A percentile compares a stretch with the other conserved stretches of the same genome.
Evolutionary conservation across 2,888 invertebrate genomes (phyloP).

Genomic region (Actias luna): DNA sequence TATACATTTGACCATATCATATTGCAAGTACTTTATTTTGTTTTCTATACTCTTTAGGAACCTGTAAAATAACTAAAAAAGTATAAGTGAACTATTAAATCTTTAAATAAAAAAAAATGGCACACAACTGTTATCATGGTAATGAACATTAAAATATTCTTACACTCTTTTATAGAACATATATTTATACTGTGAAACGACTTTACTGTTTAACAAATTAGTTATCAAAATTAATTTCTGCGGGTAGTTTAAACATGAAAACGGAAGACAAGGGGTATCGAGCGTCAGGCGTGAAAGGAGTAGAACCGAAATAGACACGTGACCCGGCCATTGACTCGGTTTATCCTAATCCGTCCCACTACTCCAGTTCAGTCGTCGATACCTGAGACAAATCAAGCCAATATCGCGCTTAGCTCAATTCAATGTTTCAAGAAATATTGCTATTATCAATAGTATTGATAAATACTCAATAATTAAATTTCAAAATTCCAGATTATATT

Average conservation of each 20-base stretch:
- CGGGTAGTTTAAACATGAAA: conserved; percentile 65
- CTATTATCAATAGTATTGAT: too few species aligned
- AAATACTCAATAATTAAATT: too few species aligned
- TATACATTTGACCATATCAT: not conserved
- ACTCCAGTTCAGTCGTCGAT: conserved; percentile 71
- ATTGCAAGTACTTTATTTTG: not conserved
- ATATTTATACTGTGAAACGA: conserved; percentile 33
- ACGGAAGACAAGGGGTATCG: conserved; percentile 55
- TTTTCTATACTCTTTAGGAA: not conserved
- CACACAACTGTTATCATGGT: conserved; percentile 15
- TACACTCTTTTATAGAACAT: conserved; percentile 20
- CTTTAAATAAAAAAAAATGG: not conserved
- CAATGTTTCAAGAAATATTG: not conserved
- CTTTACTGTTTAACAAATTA: conserved; percentile 58
- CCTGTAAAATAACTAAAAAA: not conserved
- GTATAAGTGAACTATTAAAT: too few species aligned
- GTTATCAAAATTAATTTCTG: conserved; percentile 68
- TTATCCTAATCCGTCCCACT: conserved; percentile 81
- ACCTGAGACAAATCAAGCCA: conserved; percentile 41
- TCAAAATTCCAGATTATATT: too few species aligned
- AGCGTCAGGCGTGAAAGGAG: conserved; percentile 51
- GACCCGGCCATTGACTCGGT: conserved; percentile 82
- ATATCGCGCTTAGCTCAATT: conserved; percentile 32
- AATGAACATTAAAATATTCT: conserved; percentile 1
- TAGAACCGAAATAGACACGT: conserved; percentile 75